Base-by-base conservation (phyloP, 2,888 invertebrate genomes). In the Ennomos fuscantarius region DNA sequence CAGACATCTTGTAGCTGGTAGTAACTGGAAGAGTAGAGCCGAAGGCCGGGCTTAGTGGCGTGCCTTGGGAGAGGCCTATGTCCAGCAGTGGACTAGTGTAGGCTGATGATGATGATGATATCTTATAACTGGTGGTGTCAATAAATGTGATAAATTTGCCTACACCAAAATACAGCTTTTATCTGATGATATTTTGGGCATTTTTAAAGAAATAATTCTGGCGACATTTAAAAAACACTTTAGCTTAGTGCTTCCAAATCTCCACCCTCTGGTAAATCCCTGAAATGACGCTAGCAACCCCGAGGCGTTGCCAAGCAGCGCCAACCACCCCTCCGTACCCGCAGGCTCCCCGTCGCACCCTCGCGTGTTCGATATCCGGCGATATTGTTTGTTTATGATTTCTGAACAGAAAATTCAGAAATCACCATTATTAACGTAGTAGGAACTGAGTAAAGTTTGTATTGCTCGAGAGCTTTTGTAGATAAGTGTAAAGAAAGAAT, bases 241-340 rank as follows among this genome's bases (percentile, higher is more conserved):
- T 33, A 40, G 51, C 61, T 55, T 48, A 53, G 58, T 51, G 37
- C 41, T 24, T 24, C 24, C n/a, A 35, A 24, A 24, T 24, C 24
- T 34, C 39, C 45, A 34, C 47, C 55, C 45, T 41, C 36, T 41
- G 54, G 49, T 41, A 41, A 56, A 58, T 53, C 58, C 60, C 50
- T 48, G 24, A 60, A 47, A 52, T 55, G 40, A 48, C 57, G 12
- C 37, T 15, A 10, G 32, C 11, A 10, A 24, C 33, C 41, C 43
- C 10, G 39, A 54, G 48, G 55, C 53, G 65, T 66, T 66, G 63
- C 65, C 52, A 55, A 53, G 65, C 63, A 66, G 61, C 59, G n/a
- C 62, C 62, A 45, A 34, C 10, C 34, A 24, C 46, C 46, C 53
- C 46, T 3, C 36, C n/a, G 13, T 31, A n/a, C 44, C 13, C 35